These are phyloP conservation scores for Lepidurus arcticus DNA, from an alignment of 1,140 invertebrate species.

Conservation along the genomic window DNA sequence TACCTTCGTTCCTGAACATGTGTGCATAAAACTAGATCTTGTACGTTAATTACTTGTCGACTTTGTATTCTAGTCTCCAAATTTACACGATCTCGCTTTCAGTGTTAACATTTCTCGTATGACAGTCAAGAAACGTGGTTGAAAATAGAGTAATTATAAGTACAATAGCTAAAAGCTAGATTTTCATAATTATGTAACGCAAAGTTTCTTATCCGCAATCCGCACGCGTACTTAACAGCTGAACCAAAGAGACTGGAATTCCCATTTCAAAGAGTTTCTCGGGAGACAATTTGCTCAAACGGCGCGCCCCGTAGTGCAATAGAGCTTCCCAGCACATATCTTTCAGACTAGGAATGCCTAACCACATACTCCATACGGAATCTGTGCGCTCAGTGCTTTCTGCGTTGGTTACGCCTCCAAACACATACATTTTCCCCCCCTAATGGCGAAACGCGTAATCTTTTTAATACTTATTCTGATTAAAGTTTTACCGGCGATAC, in stretches of 20 bases:
- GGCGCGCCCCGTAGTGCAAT: not conserved
- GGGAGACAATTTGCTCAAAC: not conserved
- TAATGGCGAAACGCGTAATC: not conserved
- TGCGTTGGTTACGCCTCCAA: not conserved
- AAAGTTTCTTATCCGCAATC: not conserved
- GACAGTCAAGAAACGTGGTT: too few species aligned
- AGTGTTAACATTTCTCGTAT: not conserved
- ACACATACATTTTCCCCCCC: not conserved
- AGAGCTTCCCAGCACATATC: constrained; percentile 4
- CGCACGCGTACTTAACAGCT: not conserved
- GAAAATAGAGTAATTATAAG: too few species aligned
- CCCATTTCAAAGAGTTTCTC: not conserved
- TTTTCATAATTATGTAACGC: not conserved
- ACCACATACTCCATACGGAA: not conserved
- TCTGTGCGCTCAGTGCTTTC: not conserved
- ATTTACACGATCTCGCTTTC: constrained; percentile 16
- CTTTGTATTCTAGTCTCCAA: constrained; percentile 4
- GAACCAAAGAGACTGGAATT: not conserved
- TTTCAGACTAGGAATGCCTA: not conserved
- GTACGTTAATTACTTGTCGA: not conserved
- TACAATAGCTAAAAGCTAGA: too few species aligned
- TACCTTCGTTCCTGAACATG: constrained; percentile 11
- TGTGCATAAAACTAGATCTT: not conserved
- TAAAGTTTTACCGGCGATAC: not conserved
- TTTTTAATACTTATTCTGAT: not conserved